phyloP scores from a whole-genome alignment of 2,797 vertebrate species.

The Notamacropus eugenii region DNA sequence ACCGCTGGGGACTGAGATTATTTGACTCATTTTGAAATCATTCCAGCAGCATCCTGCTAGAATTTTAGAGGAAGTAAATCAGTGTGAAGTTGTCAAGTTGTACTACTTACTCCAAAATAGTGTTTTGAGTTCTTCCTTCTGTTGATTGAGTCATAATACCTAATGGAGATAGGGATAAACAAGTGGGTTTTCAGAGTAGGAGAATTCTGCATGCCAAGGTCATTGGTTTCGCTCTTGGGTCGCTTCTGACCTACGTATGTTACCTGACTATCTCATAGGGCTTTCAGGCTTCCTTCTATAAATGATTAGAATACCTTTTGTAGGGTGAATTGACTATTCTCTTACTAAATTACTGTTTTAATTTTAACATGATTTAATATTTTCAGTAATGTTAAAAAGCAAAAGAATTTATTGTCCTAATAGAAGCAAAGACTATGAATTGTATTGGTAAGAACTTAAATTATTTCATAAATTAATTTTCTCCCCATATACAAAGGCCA shows the following conservation, averaged over 20 bases:
- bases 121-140: neutral
- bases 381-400: neutral
- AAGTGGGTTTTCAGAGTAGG: neutral
- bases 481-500: conserved; percentile 83
- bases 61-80: neutral
- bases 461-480: neutral
- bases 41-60: neutral
- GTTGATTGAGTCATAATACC: neutral
- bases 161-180: neutral
- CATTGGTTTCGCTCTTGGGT: neutral
- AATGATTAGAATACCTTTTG: too few species aligned
- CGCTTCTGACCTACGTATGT: neutral
- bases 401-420: neutral
- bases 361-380: fast-evolving
- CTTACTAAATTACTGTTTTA: fast-evolving
- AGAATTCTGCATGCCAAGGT: neutral
- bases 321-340: neutral
- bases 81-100: neutral
- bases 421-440: neutral
- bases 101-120: neutral
- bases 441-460: neutral
- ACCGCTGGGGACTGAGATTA: neutral
- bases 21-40: neutral
- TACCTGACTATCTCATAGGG: neutral
- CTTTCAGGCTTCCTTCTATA: neutral